These are phyloP conservation scores for Leucophenga varia DNA, from an alignment of 1,140 invertebrate genomes.

Conservation along the genomic window DNA sequence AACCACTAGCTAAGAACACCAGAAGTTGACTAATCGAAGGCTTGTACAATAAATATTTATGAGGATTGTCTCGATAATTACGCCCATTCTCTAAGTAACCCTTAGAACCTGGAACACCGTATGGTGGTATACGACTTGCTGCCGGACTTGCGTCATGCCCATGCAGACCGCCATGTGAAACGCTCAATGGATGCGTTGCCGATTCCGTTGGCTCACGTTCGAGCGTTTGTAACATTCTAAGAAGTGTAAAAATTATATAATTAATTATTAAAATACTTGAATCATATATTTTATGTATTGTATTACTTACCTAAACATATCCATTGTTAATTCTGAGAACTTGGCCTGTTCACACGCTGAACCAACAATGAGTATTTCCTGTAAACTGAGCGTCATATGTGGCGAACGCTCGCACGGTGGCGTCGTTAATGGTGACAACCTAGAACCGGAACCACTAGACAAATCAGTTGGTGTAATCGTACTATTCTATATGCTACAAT, in stretches of 20 bases:
- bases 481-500: conserved; percentile 40
- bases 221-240: conserved; percentile 89
- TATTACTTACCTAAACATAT: conserved; percentile 77
- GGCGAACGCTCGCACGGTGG: conserved; percentile 85
- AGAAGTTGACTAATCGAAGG: conserved; percentile 92
- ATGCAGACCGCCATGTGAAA: conserved; percentile 58
- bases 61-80: conserved; percentile 85
- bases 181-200: conserved; percentile 45
- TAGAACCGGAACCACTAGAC: conserved; percentile 60
- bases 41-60: conserved; percentile 96
- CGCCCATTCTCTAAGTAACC: conserved; percentile 74
- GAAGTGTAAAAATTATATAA: neutral
- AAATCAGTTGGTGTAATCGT: conserved; percentile 54
- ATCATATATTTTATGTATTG: neutral
- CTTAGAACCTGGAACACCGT: conserved; percentile 61
- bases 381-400: conserved; percentile 82
- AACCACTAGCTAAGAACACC: conserved; percentile 90
- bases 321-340: conserved; percentile 95
- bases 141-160: conserved; percentile 80
- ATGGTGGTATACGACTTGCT: conserved; percentile 70
- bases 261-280: neutral
- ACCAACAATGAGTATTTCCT: conserved; percentile 94
- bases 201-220: conserved; percentile 90
- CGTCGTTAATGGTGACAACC: conserved; percentile 80
- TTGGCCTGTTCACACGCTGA: conserved; percentile 95